These are phyloP conservation scores for Redunca redunca DNA, from an alignment of 2,113 vertebrate genomes.

Conservation along the genomic window DNA sequence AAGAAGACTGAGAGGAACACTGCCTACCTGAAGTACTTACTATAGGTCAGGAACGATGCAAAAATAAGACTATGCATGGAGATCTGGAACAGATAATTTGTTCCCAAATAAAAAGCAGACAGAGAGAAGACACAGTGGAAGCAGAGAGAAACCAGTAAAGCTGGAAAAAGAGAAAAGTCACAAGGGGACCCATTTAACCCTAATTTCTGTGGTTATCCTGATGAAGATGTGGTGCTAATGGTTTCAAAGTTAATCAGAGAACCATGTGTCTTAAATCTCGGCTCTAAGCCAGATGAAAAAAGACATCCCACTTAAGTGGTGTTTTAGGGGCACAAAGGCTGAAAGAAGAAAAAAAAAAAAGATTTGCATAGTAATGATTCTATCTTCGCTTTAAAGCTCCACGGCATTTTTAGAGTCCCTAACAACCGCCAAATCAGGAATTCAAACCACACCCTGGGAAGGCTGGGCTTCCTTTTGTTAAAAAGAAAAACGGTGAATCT, in stretches of 20 bases:
- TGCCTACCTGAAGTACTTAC: no score
- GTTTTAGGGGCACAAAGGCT: conserved; percentile 25
- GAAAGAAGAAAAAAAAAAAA: not conserved
- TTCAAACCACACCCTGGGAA: conserved; percentile 17
- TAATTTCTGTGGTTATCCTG: not conserved
- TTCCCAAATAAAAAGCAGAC: not conserved
- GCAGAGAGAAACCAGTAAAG: not conserved
- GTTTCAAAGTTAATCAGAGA: conserved; percentile 32
- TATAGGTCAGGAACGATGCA: not conserved
- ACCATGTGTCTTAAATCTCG: conserved; percentile 9
- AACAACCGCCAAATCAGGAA: conserved; percentile 35
- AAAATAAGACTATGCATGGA: no score
- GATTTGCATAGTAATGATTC: conserved; percentile 27
- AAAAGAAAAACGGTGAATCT: conserved; percentile 25
- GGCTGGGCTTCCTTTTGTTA: conserved; percentile 31
- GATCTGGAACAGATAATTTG: not conserved
- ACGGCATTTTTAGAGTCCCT: not conserved
- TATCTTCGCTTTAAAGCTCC: not conserved
- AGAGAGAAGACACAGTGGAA: not conserved
- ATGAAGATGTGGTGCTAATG: conserved; percentile 10
- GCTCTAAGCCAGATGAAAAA: conserved; percentile 30
- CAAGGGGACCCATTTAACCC: not conserved
- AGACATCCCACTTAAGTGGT: conserved; percentile 16
- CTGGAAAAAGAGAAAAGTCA: not conserved
- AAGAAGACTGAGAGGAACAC: not conserved